Evolutionary conservation across 2,797 vertebrate genomes (phyloP).

Genomic region (Rhinoraja longicauda): DNA sequence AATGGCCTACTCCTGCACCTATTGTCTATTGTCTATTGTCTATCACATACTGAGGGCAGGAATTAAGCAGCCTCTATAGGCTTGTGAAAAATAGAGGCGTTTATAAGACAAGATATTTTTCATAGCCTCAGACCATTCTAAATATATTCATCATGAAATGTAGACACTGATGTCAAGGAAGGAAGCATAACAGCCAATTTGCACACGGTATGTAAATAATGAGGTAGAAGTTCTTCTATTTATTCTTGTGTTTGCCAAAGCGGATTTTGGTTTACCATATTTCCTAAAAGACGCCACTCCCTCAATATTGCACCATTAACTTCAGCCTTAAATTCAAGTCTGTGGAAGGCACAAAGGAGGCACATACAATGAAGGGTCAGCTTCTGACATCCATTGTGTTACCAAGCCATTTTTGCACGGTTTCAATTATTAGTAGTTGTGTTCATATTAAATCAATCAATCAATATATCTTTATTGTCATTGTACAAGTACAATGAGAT

Average conservation of each 20-base stretch:
- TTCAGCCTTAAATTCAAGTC: background rate
- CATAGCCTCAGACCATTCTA: background rate
- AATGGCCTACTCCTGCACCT: too few relatives aligned
- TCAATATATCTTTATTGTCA: too few relatives aligned
- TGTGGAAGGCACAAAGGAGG: background rate
- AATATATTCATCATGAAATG: background rate
- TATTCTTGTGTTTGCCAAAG: background rate
- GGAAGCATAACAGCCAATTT: background rate
- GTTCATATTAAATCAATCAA: background rate
- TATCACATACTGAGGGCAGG: background rate
- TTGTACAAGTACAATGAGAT: too few relatives aligned
- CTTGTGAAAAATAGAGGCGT: background rate
- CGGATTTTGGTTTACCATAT: background rate
- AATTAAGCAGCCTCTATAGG: background rate
- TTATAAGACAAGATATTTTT: background rate
- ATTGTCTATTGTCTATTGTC: too few relatives aligned
- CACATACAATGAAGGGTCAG: background rate
- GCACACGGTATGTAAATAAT: background rate
- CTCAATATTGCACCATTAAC: background rate
- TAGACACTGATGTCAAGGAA: background rate
- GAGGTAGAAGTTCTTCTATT: too few relatives aligned
- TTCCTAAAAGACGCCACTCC: background rate
- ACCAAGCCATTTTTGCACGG: background rate
- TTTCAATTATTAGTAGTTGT: background rate
- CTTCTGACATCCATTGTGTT: background rate